These are phyloP conservation scores for Alca torda DNA, from an alignment of 2,797 vertebrate species.

Conservation along the genomic window DNA sequence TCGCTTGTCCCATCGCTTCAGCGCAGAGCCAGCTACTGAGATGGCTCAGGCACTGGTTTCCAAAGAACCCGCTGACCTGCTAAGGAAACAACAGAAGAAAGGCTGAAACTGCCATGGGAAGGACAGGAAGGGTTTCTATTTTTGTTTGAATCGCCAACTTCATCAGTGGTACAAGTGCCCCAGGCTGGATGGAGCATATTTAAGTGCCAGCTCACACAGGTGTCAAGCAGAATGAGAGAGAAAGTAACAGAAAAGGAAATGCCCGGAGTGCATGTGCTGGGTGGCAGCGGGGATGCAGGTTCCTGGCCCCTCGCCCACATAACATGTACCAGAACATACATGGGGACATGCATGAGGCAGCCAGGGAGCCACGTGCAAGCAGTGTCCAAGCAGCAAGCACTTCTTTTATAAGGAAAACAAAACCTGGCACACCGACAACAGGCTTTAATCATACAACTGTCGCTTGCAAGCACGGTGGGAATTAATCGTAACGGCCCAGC, in stretches of 20 bases:
- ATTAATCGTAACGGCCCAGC: background rate
- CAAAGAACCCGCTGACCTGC: background rate
- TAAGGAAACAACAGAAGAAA: background rate
- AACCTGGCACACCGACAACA: background rate
- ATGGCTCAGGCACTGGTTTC: background rate
- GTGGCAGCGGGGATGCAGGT: rapidly evolving
- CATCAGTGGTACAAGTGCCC: background rate
- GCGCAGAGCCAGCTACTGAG: background rate
- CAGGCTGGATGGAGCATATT: background rate
- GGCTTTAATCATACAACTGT: background rate
- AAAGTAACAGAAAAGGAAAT: background rate
- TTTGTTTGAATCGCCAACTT: background rate
- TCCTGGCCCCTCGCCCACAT: rapidly evolving
- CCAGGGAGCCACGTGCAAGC: background rate
- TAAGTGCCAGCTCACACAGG: background rate
- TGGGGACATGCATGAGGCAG: rapidly evolving
- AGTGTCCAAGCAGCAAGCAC: background rate
- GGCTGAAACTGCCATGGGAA: background rate
- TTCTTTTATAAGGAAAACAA: background rate
- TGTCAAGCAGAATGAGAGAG: background rate
- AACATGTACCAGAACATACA: rapidly evolving
- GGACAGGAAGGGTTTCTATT: background rate
- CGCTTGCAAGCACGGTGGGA: background rate
- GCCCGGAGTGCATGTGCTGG: background rate
- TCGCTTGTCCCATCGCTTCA: background rate